phyloP scores from a whole-genome alignment of 2,797 vertebrate species.

The Vespertilio murinus region DNA sequence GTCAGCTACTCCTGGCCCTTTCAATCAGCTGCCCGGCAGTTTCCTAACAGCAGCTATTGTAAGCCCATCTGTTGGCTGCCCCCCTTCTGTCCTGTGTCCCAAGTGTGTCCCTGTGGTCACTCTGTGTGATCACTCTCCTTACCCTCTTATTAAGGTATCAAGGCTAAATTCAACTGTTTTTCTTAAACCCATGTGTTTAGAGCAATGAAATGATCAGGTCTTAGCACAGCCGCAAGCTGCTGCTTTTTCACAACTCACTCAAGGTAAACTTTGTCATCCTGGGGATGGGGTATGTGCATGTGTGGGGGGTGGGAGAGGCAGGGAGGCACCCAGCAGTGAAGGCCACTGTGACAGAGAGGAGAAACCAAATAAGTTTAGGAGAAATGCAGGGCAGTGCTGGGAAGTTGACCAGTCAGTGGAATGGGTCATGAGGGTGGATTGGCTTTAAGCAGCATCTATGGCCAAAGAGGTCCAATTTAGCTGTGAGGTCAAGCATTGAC shows the following conservation, averaged over 20 bases:
- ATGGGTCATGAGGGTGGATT: not conserved
- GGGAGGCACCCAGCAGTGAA: not conserved
- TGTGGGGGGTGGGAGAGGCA: no score
- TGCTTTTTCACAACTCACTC: not conserved
- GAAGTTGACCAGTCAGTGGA: not conserved
- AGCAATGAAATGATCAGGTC: not conserved
- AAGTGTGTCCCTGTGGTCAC: not conserved
- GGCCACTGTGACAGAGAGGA: no score
- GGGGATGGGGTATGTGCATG: no score
- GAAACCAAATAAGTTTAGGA: not conserved
- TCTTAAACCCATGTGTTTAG: not conserved
- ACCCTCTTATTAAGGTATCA: conserved; percentile 1
- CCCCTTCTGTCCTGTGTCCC: not conserved
- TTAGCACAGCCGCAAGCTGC: not conserved
- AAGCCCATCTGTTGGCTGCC: not conserved
- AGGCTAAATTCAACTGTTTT: not conserved
- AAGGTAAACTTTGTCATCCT: not conserved
- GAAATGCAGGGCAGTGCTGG: not conserved
- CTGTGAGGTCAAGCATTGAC: not conserved
- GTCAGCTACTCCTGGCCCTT: not conserved
- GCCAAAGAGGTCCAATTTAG: not conserved
- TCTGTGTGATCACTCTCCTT: not conserved
- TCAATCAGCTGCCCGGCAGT: not conserved
- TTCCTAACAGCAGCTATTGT: not conserved
- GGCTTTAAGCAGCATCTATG: not conserved